A percentile compares a stretch with the other conserved stretches of the same genome.
These are phyloP conservation scores for Liparis tanakae DNA, from an alignment of 2,797 vertebrate genomes.

Conservation along the genomic window DNA sequence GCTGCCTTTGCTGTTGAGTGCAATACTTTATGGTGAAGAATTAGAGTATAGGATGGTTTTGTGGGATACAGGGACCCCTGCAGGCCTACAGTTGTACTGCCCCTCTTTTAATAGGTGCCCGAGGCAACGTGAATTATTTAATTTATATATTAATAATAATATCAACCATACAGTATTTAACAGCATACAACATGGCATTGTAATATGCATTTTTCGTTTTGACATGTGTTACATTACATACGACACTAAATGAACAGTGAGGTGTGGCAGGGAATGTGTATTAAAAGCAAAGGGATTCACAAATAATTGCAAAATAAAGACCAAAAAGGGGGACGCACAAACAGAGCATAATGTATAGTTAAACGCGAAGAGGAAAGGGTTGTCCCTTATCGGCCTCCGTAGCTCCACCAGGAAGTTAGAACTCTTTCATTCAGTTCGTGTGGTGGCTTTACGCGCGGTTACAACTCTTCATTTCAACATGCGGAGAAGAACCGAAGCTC, in stretches of 20 bases:
- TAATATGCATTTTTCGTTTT: background rate
- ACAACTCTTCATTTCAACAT: constrained; percentile 47
- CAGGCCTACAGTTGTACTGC: constrained; percentile 41
- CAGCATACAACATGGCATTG: background rate
- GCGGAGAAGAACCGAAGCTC: constrained; percentile 72
- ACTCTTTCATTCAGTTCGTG: constrained; percentile 26
- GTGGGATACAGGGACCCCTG: constrained; percentile 65
- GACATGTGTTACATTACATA: background rate
- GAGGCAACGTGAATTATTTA: background rate
- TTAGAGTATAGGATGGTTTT: constrained; percentile 6
- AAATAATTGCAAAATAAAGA: background rate
- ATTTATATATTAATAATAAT: background rate
- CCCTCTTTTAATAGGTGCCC: background rate
- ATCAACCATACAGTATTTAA: background rate
- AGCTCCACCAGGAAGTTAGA: constrained; percentile 51
- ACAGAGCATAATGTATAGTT: no score
- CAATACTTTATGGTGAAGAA: constrained; percentile 5
- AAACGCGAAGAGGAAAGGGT: constrained; percentile 2
- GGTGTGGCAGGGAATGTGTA: background rate
- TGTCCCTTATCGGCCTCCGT: constrained; percentile 50
- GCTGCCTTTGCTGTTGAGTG: constrained; percentile 19
- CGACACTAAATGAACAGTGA: background rate
- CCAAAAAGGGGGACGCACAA: background rate
- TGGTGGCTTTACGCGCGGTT: background rate
- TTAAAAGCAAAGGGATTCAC: background rate